Evolutionary conservation across 2,113 vertebrate species (phyloP).

Genomic region (Clarias magur): DNA sequence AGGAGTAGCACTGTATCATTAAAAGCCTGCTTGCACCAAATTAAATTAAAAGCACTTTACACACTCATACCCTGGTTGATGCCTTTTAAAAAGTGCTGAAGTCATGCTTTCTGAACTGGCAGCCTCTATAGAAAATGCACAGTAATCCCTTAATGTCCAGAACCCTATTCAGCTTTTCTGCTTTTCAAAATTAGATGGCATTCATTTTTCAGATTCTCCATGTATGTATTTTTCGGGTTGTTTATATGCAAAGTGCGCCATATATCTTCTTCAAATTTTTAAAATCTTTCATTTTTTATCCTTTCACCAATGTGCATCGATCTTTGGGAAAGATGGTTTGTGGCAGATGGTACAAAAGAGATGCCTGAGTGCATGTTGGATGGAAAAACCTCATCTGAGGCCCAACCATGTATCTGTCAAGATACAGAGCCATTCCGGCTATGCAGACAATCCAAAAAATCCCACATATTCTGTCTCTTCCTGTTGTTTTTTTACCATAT

Average conservation of each 20-base stretch:
- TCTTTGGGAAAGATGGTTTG: slow-evolving; percentile 45
- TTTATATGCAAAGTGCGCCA: neutral
- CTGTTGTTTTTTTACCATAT: slow-evolving; percentile 16
- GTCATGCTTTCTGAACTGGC: slow-evolving; percentile 10
- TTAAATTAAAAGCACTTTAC: slow-evolving; percentile 51
- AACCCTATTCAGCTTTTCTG: neutral
- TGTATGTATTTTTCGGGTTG: neutral
- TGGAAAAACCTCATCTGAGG: slow-evolving; percentile 62
- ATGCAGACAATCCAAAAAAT: slow-evolving; percentile 39
- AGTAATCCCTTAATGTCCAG: slow-evolving; percentile 11
- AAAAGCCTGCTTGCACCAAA: slow-evolving; percentile 48
- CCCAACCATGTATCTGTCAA: slow-evolving; percentile 65
- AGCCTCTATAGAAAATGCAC: slow-evolving; percentile 6
- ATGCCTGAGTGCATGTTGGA: slow-evolving; percentile 70
- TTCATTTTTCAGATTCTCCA: neutral
- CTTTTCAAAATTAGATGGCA: neutral
- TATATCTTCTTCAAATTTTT: neutral
- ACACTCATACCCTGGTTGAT: slow-evolving; percentile 28
- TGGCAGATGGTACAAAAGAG: slow-evolving; percentile 67
- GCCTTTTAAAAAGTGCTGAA: slow-evolving; percentile 40
- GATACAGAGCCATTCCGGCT: slow-evolving; percentile 55
- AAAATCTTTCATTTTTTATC: neutral
- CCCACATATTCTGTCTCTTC: slow-evolving; percentile 44
- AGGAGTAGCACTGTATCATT: slow-evolving; percentile 46
- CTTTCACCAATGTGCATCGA: slow-evolving; percentile 11